These are phyloP conservation scores for Chalcosyrphus nemorum DNA, from an alignment of 2,888 invertebrate genomes.

Conservation along the genomic window DNA sequence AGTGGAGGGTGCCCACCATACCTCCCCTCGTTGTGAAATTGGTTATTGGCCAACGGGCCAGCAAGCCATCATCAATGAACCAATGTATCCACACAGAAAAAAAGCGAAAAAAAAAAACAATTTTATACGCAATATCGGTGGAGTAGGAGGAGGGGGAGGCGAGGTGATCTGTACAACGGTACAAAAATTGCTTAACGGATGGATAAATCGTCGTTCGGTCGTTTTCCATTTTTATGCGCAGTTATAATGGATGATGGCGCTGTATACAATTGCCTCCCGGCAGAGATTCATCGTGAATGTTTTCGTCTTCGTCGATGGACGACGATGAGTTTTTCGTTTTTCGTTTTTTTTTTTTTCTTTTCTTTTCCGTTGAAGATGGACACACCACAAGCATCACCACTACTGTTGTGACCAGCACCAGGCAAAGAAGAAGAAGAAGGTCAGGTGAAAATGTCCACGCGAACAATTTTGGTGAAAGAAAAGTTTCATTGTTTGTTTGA, in stretches of 20 bases:
- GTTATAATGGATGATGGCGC: slow-evolving; percentile 73
- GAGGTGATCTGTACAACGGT: slow-evolving; percentile 53
- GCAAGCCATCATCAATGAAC: slow-evolving; percentile 64
- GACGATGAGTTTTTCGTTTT: too few species aligned
- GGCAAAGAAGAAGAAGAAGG: slow-evolving; percentile 54
- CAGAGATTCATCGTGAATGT: slow-evolving; percentile 59
- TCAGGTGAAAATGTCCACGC: slow-evolving; percentile 72
- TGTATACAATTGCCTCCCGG: slow-evolving; percentile 67
- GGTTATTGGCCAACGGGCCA: slow-evolving; percentile 60
- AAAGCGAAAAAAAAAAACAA: too few species aligned
- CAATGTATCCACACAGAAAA: slow-evolving; percentile 6
- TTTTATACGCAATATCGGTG: slow-evolving; percentile 58
- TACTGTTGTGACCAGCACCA: not conserved
- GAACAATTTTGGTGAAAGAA: slow-evolving; percentile 63
- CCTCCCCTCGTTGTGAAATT: slow-evolving; percentile 37
- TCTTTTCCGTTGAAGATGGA: slow-evolving; percentile 37
- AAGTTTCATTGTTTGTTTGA: slow-evolving; percentile 34
- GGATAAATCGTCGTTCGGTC: slow-evolving; percentile 71
- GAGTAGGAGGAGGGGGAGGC: slow-evolving; percentile 7
- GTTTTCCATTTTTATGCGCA: slow-evolving; percentile 73
- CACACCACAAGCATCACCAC: slow-evolving; percentile 3
- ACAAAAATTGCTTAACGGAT: slow-evolving; percentile 73
- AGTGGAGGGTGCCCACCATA: slow-evolving; percentile 15
- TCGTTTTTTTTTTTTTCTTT: not conserved
- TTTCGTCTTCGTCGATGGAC: not conserved